These are phyloP conservation scores for Triplophysa yarkandensis DNA, from an alignment of 2,797 vertebrate species.

Conservation along the genomic window DNA sequence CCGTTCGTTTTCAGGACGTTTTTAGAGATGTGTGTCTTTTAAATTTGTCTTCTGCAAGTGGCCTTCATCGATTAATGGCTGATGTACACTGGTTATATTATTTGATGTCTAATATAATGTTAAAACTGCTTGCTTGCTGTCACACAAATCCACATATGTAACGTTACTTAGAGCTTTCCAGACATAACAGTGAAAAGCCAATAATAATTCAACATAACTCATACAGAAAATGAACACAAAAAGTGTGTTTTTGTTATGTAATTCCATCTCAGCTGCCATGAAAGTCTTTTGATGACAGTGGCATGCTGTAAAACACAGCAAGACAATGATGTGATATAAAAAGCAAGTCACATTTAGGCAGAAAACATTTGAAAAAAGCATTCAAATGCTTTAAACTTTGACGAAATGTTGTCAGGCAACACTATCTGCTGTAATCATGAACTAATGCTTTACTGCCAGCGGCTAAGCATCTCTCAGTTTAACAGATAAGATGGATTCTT, in stretches of 20 bases:
- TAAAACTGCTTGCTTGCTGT: too few relatives aligned
- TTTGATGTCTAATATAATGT: too few relatives aligned
- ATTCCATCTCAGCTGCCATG: background rate
- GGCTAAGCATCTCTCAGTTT: background rate
- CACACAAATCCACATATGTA: too few relatives aligned
- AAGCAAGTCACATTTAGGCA: background rate
- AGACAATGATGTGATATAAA: background rate
- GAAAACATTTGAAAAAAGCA: background rate
- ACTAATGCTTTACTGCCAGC: background rate
- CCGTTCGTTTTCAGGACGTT: too few relatives aligned
- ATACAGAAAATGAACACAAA: background rate
- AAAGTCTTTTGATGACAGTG: background rate
- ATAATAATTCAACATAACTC: too few relatives aligned
- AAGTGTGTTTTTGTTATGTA: background rate
- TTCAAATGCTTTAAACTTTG: background rate
- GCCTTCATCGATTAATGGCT: too few relatives aligned
- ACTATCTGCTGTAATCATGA: background rate
- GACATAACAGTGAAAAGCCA: background rate
- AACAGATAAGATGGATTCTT: background rate
- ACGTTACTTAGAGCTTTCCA: background rate
- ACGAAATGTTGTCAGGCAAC: background rate
- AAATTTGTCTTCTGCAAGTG: too few relatives aligned
- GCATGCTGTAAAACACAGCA: background rate
- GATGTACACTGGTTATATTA: too few relatives aligned
- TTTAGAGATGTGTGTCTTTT: too few relatives aligned